Evolutionary conservation across 2,113 vertebrate genomes (phyloP).

Genomic region (Mobula hypostoma): DNA sequence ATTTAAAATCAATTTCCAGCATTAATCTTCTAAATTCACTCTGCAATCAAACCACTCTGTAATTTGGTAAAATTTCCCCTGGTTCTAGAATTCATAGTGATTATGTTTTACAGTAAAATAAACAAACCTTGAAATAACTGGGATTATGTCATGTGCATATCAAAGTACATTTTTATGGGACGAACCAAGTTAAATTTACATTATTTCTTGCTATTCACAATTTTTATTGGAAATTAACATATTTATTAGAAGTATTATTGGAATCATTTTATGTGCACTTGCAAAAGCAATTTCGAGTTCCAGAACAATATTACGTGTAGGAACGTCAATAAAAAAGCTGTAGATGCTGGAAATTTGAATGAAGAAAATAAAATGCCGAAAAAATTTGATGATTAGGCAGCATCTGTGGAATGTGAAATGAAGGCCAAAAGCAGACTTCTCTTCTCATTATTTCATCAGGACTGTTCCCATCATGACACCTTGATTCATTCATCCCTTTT

Average conservation of each 20-base stretch:
- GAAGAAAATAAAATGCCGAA: too few species aligned
- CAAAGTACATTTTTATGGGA: neutral
- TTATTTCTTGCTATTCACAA: neutral
- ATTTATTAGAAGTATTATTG: neutral
- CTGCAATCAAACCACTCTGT: conserved; percentile 1
- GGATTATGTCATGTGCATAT: neutral
- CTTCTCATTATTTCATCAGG: too few species aligned
- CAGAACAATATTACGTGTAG: too few species aligned
- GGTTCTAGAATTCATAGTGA: neutral
- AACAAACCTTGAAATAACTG: conserved; percentile 7
- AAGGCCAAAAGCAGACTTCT: too few species aligned
- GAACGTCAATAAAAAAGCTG: too few species aligned
- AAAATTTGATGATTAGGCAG: too few species aligned
- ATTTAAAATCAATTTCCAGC: conserved; percentile 16
- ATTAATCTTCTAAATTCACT: neutral
- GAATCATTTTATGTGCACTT: too few species aligned
- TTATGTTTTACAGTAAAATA: neutral
- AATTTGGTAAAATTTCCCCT: conserved; percentile 19
- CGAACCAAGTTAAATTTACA: neutral
- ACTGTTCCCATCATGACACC: too few species aligned
- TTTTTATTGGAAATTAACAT: neutral
- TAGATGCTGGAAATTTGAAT: too few species aligned
- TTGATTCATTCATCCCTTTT: too few species aligned
- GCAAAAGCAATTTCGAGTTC: neutral
- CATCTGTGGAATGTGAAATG: too few species aligned